Base-by-base conservation (phyloP, 2,888 invertebrate genomes). In the Machimus atricapillus region DNA sequence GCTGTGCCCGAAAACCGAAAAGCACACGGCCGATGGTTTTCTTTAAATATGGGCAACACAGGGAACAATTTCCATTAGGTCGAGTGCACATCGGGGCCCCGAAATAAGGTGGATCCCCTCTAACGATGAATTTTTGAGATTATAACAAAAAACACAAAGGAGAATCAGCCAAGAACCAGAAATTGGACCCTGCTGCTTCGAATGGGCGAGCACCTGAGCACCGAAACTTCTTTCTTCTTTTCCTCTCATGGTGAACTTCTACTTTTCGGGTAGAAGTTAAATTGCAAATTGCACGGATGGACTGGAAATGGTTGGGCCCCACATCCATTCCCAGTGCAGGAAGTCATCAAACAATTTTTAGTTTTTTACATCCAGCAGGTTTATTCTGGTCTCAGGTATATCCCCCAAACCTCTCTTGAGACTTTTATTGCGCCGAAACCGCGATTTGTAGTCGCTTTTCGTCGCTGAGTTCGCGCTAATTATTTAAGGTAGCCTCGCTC, bases 291-390 rank as follows among this genome's bases (percentile, higher is more conserved):
- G 86, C 82, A 78, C 37, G 76, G 79, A 83, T 76, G 87, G 37
- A 85, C 66, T 66, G 23, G 66, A 27, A 52, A 52, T n/a, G 5
- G 52, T 52, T 14, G 23, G 66, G 83, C 27, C 83, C 86, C 2
- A 14, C 43, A 46, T 43, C 81, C 83, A 83, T 87, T 85, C 85
- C 43, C 46, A 74, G 87, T 87, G 82, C 87, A 88, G 88, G 88
- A 88, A 88, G 88, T 87, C 86, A 88, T 88, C 88, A 87, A 85
- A 83, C 86, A 85, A 85, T 87, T 87, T 88, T 19, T 86, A 23
- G 76, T 74, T 86, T 79, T 46, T 86, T 79, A 6, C n/a, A 2
- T 37, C 16, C 31, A 37, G 52, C 86, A 86, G 86, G 58, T 86
- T 86, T 86, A 83, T 85, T 43, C 43, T 78, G 58, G 34, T 43